Conservation (phyloP, 1,140 invertebrate genomes). For the Adelges cooleyi region DNA sequence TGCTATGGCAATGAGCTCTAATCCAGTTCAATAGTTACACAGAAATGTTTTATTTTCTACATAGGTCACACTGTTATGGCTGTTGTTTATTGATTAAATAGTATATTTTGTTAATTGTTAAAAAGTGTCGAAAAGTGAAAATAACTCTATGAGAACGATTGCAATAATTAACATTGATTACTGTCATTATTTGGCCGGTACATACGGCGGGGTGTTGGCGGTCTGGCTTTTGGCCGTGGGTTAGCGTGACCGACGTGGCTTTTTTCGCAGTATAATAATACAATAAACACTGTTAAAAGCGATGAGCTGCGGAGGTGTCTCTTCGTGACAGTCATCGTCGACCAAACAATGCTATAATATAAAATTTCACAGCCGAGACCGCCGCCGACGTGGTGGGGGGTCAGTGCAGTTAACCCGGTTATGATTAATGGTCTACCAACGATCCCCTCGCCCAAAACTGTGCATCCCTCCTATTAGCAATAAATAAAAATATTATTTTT, state of each 20-base stretch:
- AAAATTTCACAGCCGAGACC: constrained; percentile 16
- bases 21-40: too few species aligned
- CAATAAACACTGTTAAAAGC: not conserved
- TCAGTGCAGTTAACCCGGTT: constrained; percentile 10
- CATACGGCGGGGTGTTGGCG: too few species aligned
- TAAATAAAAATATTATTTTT: constrained; percentile 22
- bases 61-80: too few species aligned
- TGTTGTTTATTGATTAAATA: too few species aligned
- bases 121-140: too few species aligned
- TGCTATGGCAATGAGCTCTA: too few species aligned
- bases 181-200: too few species aligned
- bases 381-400: not conserved
- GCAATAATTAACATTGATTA: too few species aligned
- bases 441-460: constrained; percentile 10
- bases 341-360: constrained; percentile 15
- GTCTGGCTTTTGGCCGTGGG: not conserved
- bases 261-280: too few species aligned
- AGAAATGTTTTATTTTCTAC: too few species aligned
- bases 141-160: too few species aligned
- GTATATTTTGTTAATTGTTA: too few species aligned
- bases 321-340: constrained; percentile 25
- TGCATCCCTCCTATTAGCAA: constrained; percentile 27
- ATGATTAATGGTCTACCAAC: constrained; percentile 17
- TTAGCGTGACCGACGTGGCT: constrained; percentile 22
- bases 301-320: constrained; percentile 6